A percentile compares a stretch with the other conserved stretches of the same genome.
Evolutionary conservation across 2,888 invertebrate genomes (phyloP).

Genomic region (Meliscaeva auricollis): DNA sequence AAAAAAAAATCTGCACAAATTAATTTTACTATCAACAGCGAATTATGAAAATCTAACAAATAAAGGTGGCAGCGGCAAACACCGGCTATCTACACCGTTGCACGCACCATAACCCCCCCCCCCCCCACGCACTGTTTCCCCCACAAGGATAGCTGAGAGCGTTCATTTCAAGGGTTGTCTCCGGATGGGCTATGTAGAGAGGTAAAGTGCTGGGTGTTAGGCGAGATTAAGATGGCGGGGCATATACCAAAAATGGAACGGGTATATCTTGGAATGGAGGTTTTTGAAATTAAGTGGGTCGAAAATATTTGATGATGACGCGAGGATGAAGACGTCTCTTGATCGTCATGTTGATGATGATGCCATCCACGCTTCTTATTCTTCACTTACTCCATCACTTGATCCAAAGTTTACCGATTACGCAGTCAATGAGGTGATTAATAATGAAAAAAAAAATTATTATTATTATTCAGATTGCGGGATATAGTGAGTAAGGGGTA

Average conservation of each 20-base stretch:
- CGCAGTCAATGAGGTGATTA: slow-evolving; percentile 76
- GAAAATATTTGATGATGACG: slow-evolving; percentile 75
- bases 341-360: slow-evolving; percentile 50
- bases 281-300: slow-evolving; percentile 74
- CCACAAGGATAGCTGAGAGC: slow-evolving; percentile 12
- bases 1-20: slow-evolving; percentile 75
- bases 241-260: too few species aligned
- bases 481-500: background rate
- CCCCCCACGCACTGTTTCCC: background rate
- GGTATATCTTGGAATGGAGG: slow-evolving; percentile 30
- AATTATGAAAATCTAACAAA: slow-evolving; percentile 76
- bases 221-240: slow-evolving; percentile 13
- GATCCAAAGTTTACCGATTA: slow-evolving; percentile 74
- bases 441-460: slow-evolving; percentile 57
- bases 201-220: background rate
- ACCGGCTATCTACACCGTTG: slow-evolving; percentile 66
- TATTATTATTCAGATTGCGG: background rate
- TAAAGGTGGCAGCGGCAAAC: slow-evolving; percentile 64
- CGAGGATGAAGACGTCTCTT: slow-evolving; percentile 45
- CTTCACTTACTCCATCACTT: slow-evolving; percentile 61
- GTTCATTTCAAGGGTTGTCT: slow-evolving; percentile 57
- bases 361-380: slow-evolving; percentile 69
- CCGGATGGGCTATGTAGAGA: slow-evolving; percentile 7
- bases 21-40: slow-evolving; percentile 76
- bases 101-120: slow-evolving; percentile 48